These are phyloP conservation scores for Cheilosia vulpina DNA, from an alignment of 2,888 invertebrate genomes.

Conservation along the genomic window DNA sequence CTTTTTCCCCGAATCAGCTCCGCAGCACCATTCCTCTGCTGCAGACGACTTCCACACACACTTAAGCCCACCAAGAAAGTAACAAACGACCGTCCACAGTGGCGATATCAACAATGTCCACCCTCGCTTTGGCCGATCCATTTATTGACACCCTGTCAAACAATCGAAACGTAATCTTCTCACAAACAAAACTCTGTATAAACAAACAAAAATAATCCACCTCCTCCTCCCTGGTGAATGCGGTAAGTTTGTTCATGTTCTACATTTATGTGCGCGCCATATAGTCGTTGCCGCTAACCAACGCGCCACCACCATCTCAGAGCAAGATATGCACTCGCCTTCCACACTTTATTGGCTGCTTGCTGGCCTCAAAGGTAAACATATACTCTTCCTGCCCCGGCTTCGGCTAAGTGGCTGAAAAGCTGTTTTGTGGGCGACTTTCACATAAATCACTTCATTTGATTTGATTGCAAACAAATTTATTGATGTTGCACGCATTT, in stretches of 20 bases:
- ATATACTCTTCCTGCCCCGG: constrained; percentile 49
- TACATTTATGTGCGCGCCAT: constrained; percentile 40
- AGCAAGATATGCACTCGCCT: constrained; percentile 27
- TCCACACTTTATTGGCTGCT: constrained; percentile 64
- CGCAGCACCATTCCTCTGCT: too few relatives aligned
- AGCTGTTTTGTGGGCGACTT: constrained; percentile 76
- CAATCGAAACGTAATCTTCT: constrained; percentile 51
- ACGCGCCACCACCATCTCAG: background rate
- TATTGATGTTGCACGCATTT: constrained; percentile 78
- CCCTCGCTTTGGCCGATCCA: constrained; percentile 6
- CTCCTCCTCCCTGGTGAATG: constrained; percentile 9
- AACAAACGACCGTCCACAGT: too few relatives aligned
- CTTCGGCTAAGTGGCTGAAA: constrained; percentile 72
- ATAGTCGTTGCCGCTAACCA: constrained; percentile 8
- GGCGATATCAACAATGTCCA: background rate
- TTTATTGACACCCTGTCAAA: constrained; percentile 55
- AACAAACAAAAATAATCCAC: constrained; percentile 29
- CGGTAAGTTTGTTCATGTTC: constrained; percentile 31
- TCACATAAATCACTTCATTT: constrained; percentile 77
- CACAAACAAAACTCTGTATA: background rate
- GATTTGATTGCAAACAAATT: constrained; percentile 78
- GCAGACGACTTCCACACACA: too few relatives aligned
- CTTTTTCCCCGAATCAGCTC: too few relatives aligned
- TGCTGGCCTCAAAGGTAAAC: constrained; percentile 53
- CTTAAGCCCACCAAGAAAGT: too few relatives aligned